Conservation (phyloP, 2,113 vertebrate genomes). For the Pampusana beccarii region DNA sequence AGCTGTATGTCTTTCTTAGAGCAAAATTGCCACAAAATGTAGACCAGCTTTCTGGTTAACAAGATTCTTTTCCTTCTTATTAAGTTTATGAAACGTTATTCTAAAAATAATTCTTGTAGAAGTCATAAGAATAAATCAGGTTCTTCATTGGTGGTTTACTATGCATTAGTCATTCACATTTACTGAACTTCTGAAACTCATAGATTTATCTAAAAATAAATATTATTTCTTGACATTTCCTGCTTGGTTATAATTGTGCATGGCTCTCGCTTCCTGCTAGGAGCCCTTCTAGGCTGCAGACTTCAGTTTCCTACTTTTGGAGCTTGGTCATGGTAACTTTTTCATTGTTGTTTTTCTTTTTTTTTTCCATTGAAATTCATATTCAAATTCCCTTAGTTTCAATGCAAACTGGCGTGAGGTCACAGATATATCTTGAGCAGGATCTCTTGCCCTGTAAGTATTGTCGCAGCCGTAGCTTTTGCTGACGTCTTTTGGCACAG, state of each 20-base stretch:
- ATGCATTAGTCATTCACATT: constrained; percentile 1
- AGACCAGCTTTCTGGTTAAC: constrained; percentile 59
- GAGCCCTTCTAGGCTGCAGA: neutral
- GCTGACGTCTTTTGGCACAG: neutral
- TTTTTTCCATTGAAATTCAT: neutral
- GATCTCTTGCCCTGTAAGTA: neutral
- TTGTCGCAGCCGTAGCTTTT: neutral
- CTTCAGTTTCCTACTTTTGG: neutral
- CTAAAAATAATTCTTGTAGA: constrained; percentile 28
- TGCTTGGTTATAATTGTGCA: neutral
- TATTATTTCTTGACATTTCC: constrained; percentile 1
- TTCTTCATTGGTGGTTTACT: neutral
- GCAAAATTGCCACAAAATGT: constrained; percentile 55
- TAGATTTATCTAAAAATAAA: constrained; percentile 48
- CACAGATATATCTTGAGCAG: neutral
- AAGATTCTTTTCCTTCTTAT: constrained; percentile 47
- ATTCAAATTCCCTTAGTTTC: neutral
- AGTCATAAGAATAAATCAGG: neutral
- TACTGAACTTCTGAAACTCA: constrained; percentile 3
- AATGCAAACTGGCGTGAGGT: neutral
- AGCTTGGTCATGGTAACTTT: neutral
- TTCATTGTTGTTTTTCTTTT: neutral
- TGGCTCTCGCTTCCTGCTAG: neutral
- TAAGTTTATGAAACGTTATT: constrained; percentile 53
- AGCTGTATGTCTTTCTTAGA: constrained; percentile 27